These are phyloP conservation scores for Epirrhoe alternata DNA, from an alignment of 2,888 invertebrate species.

Conservation along the genomic window DNA sequence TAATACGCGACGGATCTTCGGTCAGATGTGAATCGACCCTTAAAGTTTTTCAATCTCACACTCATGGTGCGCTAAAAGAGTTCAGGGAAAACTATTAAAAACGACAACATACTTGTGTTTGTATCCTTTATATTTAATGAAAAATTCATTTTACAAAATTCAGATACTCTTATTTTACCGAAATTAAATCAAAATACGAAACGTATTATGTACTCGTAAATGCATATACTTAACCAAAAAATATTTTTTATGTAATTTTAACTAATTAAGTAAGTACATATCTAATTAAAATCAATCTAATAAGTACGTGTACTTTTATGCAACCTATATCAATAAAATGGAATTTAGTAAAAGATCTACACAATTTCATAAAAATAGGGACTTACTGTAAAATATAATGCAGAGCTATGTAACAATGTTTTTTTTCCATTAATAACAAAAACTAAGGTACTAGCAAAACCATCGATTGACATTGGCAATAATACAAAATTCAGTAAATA, in stretches of 20 bases:
- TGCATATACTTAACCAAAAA: slow-evolving; percentile 51
- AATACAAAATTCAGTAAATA: slow-evolving; percentile 25
- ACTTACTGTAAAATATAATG: slow-evolving; percentile 23
- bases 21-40: too few species aligned
- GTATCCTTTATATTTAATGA: slow-evolving; percentile 73
- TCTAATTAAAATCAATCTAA: slow-evolving; percentile 12
- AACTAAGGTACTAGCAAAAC: slow-evolving; percentile 33
- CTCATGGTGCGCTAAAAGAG: too few species aligned
- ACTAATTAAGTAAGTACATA: slow-evolving; percentile 24
- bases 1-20: too few species aligned
- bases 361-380: slow-evolving; percentile 25
- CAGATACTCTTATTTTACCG: slow-evolving; percentile 66
- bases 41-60: too few species aligned
- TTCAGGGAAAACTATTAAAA: slow-evolving; percentile 22
- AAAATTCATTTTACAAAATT: slow-evolving; percentile 81
- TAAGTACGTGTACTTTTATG: slow-evolving; percentile 5
- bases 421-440: slow-evolving; percentile 30
- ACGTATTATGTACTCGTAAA: slow-evolving; percentile 60
- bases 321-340: slow-evolving; percentile 13
- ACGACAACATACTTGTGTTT: slow-evolving; percentile 40
- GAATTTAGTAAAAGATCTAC: slow-evolving; percentile 15
- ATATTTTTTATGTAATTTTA: slow-evolving; percentile 22
- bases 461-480: slow-evolving; percentile 18
- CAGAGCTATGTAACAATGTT: slow-evolving; percentile 29
- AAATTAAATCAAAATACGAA: slow-evolving; percentile 60